Conservation (phyloP, 2,888 invertebrate species). For the Dicranocentrus wangi region DNA sequence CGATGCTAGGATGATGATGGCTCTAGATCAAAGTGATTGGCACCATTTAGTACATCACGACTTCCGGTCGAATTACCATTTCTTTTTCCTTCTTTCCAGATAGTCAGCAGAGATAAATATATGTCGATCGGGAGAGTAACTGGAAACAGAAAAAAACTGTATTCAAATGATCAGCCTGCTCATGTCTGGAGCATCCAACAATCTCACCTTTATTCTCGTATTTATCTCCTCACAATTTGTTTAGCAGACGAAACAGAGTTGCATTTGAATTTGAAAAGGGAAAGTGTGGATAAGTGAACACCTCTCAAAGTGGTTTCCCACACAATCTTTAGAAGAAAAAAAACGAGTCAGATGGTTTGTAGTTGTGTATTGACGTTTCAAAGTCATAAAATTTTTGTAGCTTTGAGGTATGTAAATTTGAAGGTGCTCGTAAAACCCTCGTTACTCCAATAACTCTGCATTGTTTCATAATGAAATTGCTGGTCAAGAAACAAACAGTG, state of each 20-base stretch:
- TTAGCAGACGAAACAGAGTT: no score
- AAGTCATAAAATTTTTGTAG: slow-evolving; percentile 46
- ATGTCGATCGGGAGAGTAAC: not conserved
- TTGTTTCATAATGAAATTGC: slow-evolving; percentile 14
- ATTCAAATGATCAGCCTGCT: no score
- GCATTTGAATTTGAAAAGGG: no score
- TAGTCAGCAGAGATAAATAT: not conserved
- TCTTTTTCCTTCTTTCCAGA: slow-evolving; percentile 13
- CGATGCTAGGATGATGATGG: not conserved
- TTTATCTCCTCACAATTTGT: no score
- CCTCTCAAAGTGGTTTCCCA: slow-evolving; percentile 13
- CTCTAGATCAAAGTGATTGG: slow-evolving; percentile 16
- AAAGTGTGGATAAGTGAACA: no score
- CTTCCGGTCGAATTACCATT: slow-evolving; percentile 34
- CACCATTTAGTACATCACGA: slow-evolving; percentile 37
- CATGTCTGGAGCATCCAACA: no score
- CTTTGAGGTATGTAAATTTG: slow-evolving; percentile 56
- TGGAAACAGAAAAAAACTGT: no score
- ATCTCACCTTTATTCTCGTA: no score
- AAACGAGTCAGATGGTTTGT: slow-evolving; percentile 6
- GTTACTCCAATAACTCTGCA: slow-evolving; percentile 32
- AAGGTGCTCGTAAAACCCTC: slow-evolving; percentile 50
- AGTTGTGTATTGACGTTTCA: not conserved
- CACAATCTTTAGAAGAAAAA: slow-evolving; percentile 21
- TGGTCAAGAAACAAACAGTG: slow-evolving; percentile 47